Evolutionary conservation across 2,113 vertebrate species (phyloP), one percentile per base, ranked within the genome.

Genomic region (Noturus placidus): DNA sequence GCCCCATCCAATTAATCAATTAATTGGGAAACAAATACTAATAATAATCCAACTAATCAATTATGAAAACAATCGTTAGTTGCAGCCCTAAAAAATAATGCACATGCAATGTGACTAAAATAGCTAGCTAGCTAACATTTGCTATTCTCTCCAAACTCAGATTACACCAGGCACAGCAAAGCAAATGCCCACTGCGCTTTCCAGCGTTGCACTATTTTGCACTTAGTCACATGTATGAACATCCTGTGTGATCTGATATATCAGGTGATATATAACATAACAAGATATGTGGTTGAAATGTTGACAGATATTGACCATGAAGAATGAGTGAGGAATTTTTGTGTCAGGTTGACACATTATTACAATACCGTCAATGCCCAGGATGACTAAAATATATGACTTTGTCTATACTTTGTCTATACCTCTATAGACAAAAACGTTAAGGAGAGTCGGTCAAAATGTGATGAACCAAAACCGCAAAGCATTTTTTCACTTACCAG

Each of bases 401-500:
- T 46, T 46, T 46, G 42, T 46, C 42, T 42, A 42, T 42, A 42
- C 38, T 42, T 42, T 42, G 38, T 42, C 38, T 6, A 46, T 46
- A 5, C 1, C 7, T 33, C 38, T 50, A 67, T n/a, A 22, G 1
- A 65, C 11, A 63, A 65, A 63, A 22, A 17, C 0, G 9, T 38
- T 38, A 61, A 82, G 10, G 1, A 61, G 42, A 20, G 81, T 56
- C 74, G 33, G 30, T 50, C 14, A 63, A 50, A 22, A 77, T 10
- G 19, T 63, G 56, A 59, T 3, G 20, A 22, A 50, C 20, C 52
- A 78, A 33, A 57, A 88, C 35, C 6, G 6, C 87, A 35, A 59
- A 38, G 42, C 17, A 46, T 54, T 54, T 69, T 86, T 84, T 9
- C 35, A 88, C 94, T 95, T 96, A 98, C 98, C 97, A 98, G 96